Conservation (phyloP, 2,797 vertebrate genomes). For the Urosaurus nigricauda region DNA sequence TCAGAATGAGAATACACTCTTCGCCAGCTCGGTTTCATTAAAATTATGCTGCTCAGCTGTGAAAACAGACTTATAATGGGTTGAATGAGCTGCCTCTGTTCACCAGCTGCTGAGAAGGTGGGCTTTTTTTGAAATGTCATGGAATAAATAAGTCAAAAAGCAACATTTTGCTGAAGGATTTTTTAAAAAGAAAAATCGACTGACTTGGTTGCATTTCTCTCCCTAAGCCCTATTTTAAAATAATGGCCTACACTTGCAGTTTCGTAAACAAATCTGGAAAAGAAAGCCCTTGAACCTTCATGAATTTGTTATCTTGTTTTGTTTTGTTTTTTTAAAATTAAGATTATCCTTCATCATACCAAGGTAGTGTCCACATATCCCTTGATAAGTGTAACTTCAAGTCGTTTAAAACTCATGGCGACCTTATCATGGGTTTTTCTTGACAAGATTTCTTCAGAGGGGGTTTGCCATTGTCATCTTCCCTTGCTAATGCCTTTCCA, state of each 20-base stretch:
- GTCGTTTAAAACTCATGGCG: no score
- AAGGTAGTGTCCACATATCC: no score
- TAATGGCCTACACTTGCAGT: conserved; percentile 35
- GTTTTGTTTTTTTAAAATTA: no score
- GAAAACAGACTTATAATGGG: conserved; percentile 63
- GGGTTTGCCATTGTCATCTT: no score
- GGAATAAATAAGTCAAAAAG: conserved; percentile 71
- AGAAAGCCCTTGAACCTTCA: neutral
- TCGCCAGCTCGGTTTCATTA: conserved; percentile 61
- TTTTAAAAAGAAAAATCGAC: conserved; percentile 1
- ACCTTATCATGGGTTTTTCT: no score
- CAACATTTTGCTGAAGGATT: conserved; percentile 61
- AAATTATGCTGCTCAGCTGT: conserved; percentile 70
- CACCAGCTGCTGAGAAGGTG: conserved; percentile 51
- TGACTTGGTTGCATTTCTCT: conserved; percentile 34
- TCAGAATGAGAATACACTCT: conserved; percentile 59
- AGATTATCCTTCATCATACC: no score
- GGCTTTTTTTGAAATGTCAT: conserved; percentile 71
- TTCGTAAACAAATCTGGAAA: neutral
- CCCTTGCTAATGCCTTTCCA: no score
- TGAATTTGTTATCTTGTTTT: neutral
- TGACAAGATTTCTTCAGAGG: no score
- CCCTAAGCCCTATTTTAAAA: conserved; percentile 44
- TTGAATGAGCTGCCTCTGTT: conserved; percentile 55
- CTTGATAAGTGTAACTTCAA: no score